Conservation (phyloP, 2,888 invertebrate genomes). For the Phrixothrix hirtus region DNA sequence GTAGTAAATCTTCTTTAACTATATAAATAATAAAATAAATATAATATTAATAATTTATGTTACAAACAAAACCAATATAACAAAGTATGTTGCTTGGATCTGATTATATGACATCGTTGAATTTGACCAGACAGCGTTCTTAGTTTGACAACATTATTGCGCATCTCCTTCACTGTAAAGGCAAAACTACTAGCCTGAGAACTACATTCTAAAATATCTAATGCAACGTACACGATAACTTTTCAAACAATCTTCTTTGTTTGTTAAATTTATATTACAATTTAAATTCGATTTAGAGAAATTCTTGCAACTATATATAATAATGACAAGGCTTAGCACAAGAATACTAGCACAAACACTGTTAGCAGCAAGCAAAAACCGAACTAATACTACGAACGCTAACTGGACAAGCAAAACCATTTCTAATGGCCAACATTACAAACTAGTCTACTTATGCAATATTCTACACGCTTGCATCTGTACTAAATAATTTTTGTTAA, state of each 20-base stretch:
- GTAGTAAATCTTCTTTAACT: too few species aligned
- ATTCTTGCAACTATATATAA: constrained; percentile 25
- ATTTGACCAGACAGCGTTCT: constrained; percentile 31
- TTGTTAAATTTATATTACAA: too few species aligned
- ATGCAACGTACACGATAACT: too few species aligned
- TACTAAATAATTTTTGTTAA: neutral
- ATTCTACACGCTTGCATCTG: constrained; percentile 29
- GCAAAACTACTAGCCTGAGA: too few species aligned
- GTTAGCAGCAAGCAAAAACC: constrained; percentile 47
- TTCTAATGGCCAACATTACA: constrained; percentile 34
- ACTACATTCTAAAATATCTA: too few species aligned
- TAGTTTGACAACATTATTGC: too few species aligned
- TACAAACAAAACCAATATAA: too few species aligned
- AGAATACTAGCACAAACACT: constrained; percentile 35
- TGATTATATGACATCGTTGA: too few species aligned
- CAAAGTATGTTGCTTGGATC: too few species aligned
- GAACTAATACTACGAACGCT: constrained; percentile 46
- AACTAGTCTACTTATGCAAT: constrained; percentile 26
- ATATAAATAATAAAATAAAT: too few species aligned
- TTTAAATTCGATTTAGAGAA: constrained; percentile 3
- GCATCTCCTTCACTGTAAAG: too few species aligned
- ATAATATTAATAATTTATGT: too few species aligned
- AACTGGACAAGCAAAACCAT: constrained; percentile 46
- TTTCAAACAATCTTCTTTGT: constrained; percentile 31
- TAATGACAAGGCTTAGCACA: constrained; percentile 29